phyloP scores from a whole-genome alignment of 2,888 invertebrate genomes.

The Dicycla oo region DNA sequence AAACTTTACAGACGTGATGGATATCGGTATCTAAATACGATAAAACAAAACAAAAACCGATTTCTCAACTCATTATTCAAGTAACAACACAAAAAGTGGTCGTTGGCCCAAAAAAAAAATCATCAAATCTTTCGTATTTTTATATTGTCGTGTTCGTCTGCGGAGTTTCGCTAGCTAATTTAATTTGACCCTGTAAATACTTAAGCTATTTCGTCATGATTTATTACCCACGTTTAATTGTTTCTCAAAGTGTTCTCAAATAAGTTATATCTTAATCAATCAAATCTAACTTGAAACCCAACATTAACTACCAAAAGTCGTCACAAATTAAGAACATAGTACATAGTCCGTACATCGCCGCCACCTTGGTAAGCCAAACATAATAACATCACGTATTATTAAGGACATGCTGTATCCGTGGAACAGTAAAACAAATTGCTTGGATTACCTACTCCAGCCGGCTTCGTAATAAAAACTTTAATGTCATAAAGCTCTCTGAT shows the following conservation, averaged over 20 bases:
- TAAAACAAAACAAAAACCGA: too few species aligned
- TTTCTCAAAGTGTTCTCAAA: background rate
- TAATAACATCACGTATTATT: conserved; percentile 85
- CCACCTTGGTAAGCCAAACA: conserved; percentile 75
- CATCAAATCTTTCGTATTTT: too few species aligned
- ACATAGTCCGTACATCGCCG: conserved; percentile 36
- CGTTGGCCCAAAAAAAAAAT: too few species aligned
- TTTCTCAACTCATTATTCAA: too few species aligned
- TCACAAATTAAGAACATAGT: conserved; percentile 50
- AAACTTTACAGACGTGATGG: too few species aligned
- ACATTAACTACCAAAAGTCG: conserved; percentile 34
- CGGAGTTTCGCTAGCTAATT: too few species aligned
- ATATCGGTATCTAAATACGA: too few species aligned
- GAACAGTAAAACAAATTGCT: conserved; percentile 85
- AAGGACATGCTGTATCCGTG: conserved; percentile 77
- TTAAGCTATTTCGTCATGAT: background rate
- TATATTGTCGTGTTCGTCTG: too few species aligned
- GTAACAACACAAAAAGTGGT: too few species aligned
- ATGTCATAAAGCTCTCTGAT: conserved; percentile 71
- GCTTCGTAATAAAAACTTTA: conserved; percentile 78
- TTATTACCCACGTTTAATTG: background rate
- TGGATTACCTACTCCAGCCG: conserved; percentile 78
- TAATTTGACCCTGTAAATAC: background rate
- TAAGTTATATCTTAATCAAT: background rate
- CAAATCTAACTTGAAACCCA: background rate